A percentile compares a stretch with the other conserved stretches of the same genome.
Evolutionary conservation across 2,113 vertebrate genomes (phyloP).

Genomic region (Lipotes vexillifer): DNA sequence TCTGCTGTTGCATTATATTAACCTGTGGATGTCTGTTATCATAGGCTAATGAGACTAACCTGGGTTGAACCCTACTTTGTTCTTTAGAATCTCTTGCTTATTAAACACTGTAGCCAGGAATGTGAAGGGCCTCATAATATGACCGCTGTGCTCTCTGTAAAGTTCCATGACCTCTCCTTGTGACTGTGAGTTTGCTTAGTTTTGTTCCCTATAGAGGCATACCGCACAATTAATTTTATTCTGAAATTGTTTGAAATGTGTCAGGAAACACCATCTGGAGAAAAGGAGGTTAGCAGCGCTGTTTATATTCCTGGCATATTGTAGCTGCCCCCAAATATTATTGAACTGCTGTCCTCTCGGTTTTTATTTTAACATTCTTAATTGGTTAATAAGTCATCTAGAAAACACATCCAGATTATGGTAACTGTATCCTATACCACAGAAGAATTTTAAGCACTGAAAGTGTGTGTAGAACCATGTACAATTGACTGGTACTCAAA

Average conservation of each 20-base stretch:
- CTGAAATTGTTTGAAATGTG: conserved; percentile 26
- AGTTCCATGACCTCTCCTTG: background rate
- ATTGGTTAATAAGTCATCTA: conserved; percentile 52
- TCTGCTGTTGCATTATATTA: background rate
- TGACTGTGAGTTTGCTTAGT: background rate
- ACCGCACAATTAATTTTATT: conserved; percentile 23
- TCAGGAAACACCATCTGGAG: conserved; percentile 24
- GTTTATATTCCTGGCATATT: conserved; percentile 38
- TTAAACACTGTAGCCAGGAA: background rate
- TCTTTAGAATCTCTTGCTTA: conserved; percentile 19
- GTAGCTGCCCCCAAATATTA: background rate
- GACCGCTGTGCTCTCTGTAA: background rate
- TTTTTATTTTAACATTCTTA: conserved; percentile 29
- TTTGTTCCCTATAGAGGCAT: background rate
- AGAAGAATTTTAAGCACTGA: background rate
- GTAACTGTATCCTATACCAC: background rate
- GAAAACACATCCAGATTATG: background rate
- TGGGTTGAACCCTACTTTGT: conserved; percentile 13
- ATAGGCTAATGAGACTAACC: conserved; percentile 8
- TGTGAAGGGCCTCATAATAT: background rate
- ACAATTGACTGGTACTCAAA: background rate
- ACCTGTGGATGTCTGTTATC: background rate
- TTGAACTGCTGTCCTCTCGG: background rate
- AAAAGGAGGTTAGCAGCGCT: conserved; percentile 44
- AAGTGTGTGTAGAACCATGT: background rate